Evolutionary conservation across 2,888 invertebrate species (phyloP).

Genomic region (Pheosia gnoma): DNA sequence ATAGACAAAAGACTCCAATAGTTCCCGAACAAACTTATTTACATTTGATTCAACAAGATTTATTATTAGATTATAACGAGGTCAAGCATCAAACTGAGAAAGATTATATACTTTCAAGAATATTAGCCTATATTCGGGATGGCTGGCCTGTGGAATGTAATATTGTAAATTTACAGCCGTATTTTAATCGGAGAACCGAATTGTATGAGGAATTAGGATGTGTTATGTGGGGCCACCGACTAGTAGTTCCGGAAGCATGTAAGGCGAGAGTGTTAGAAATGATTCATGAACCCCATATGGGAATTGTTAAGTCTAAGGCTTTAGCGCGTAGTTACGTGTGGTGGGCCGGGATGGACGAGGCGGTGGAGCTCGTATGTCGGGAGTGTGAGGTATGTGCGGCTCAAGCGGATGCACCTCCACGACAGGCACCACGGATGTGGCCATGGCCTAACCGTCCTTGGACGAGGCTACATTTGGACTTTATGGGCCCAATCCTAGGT

Average conservation of each 20-base stretch:
- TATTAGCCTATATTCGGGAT: background rate
- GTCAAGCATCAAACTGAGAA: conserved; percentile 1
- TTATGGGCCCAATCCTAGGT: too few relatives aligned
- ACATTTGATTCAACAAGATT: background rate
- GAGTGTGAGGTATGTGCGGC: too few relatives aligned
- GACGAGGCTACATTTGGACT: too few relatives aligned
- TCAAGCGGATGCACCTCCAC: too few relatives aligned
- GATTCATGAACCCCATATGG: too few relatives aligned
- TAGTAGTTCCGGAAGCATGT: too few relatives aligned
- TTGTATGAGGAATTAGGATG: too few relatives aligned
- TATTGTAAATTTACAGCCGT: conserved; percentile 8
- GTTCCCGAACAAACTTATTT: conserved; percentile 7
- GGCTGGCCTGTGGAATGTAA: conserved; percentile 7
- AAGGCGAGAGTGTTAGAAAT: too few relatives aligned
- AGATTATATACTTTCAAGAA: conserved; percentile 2
- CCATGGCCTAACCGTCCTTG: too few relatives aligned
- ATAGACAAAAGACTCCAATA: fast-evolving
- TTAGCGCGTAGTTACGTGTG: background rate
- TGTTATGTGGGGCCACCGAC: too few relatives aligned
- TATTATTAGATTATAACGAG: conserved; percentile 1
- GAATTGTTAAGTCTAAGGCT: too few relatives aligned
- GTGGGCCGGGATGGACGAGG: background rate
- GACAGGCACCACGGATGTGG: too few relatives aligned
- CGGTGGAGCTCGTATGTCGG: background rate
- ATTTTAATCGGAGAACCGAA: conserved; percentile 1